Evolutionary conservation across 2,113 vertebrate genomes (phyloP).

Genomic region (Panthera tigris): DNA sequence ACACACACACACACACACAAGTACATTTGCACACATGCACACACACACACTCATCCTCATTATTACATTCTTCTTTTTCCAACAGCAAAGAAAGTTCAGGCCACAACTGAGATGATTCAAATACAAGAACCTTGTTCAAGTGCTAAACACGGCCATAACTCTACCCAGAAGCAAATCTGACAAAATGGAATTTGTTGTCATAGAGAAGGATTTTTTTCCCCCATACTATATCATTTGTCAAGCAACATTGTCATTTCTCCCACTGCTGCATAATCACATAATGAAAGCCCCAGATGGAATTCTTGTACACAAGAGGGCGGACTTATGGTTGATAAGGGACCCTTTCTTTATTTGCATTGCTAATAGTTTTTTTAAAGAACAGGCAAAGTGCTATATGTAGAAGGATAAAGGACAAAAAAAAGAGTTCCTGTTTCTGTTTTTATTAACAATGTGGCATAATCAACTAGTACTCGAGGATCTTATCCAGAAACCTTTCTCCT

Average conservation of each 20-base stretch:
- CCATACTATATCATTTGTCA: background rate
- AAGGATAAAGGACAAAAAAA: background rate
- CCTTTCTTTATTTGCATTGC: constrained; percentile 50
- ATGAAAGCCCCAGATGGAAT: constrained; percentile 31
- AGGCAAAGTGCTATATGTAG: background rate
- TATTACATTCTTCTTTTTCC: background rate
- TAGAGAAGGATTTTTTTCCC: background rate
- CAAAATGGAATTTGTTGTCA: constrained; percentile 6
- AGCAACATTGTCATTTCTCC: constrained; percentile 4
- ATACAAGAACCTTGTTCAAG: background rate
- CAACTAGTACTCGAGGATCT: background rate
- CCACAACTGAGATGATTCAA: background rate
- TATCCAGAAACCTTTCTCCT: background rate
- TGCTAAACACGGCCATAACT: background rate
- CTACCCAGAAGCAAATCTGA: constrained; percentile 30
- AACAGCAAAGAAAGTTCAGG: background rate
- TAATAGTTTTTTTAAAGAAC: constrained; percentile 40
- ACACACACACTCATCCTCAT: background rate
- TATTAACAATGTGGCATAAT: background rate
- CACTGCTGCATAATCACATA: constrained; percentile 53
- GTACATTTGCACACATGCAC: fast-evolving
- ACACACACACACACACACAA: background rate
- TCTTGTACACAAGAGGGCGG: constrained; percentile 51
- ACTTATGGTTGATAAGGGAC: background rate
- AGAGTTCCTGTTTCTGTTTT: constrained; percentile 1